Evolutionary conservation across 2,797 vertebrate species (phyloP).

Genomic region (Halcyon smyrnensis): DNA sequence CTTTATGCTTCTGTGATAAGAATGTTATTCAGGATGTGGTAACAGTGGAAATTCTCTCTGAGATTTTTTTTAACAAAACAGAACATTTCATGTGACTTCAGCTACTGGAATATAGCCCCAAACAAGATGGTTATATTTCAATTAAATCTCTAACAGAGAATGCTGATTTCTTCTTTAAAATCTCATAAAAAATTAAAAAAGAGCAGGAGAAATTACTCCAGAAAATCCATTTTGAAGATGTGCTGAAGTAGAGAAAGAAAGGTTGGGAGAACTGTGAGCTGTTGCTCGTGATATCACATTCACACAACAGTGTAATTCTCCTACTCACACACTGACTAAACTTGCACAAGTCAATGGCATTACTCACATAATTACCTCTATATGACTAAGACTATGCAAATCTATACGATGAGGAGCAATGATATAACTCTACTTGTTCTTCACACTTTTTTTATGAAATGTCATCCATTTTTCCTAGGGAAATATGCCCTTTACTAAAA

Average conservation of each 20-base stretch:
- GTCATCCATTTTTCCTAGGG: neutral
- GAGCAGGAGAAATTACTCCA: neutral
- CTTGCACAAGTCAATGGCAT: neutral
- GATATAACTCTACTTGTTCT: neutral
- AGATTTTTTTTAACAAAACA: neutral
- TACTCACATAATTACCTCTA: neutral
- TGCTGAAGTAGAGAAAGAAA: neutral
- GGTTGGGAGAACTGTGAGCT: neutral
- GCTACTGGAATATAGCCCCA: neutral
- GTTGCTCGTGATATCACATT: neutral
- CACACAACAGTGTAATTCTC: neutral
- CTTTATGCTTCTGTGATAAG: neutral
- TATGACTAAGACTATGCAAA: slow-evolving; percentile 27
- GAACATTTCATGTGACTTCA: neutral
- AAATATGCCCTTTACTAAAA: neutral
- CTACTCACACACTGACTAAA: neutral
- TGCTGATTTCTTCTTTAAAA: neutral
- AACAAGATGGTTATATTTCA: neutral
- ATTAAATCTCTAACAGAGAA: slow-evolving; percentile 43
- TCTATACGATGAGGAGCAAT: neutral
- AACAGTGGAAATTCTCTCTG: neutral
- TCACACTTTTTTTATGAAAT: neutral
- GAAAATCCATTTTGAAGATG: slow-evolving; percentile 30
- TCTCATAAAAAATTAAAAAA: neutral
- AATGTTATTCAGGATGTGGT: neutral